Conservation (phyloP, 2,797 vertebrate genomes). For the Propithecus deckenii region DNA sequence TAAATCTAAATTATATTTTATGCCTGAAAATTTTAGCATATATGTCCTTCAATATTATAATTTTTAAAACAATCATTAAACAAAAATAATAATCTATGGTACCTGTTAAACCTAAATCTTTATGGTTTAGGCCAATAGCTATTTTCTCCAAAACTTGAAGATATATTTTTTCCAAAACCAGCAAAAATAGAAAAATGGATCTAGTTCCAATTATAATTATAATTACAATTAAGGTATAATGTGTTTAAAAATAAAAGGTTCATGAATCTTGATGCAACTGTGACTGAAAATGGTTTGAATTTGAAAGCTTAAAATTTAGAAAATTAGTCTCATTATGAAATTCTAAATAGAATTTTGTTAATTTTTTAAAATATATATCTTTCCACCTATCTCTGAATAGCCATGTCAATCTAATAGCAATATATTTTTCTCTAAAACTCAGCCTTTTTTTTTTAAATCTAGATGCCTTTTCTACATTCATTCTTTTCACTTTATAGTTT, state of each 20-base stretch:
- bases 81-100: background rate
- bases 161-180: background rate
- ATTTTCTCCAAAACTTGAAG: background rate
- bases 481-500: constrained; percentile 80
- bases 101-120: background rate
- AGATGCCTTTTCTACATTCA: constrained; percentile 62
- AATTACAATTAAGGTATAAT: background rate
- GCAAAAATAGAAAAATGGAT: background rate
- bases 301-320: constrained; percentile 1
- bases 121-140: background rate
- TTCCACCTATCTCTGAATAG: constrained; percentile 13
- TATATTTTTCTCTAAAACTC: background rate
- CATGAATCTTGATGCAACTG: background rate
- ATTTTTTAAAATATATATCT: background rate
- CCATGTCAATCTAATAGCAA: background rate
- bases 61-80: constrained; percentile 37
- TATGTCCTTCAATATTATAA: background rate
- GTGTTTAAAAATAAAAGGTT: background rate
- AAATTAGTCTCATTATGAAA: constrained; percentile 31
- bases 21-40: background rate
- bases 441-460: background rate
- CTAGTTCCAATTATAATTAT: background rate
- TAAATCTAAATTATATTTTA: constrained; percentile 23
- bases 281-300: background rate
- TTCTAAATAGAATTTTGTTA: background rate